A percentile compares a stretch with the other conserved stretches of the same genome.
Evolutionary conservation across 2,888 invertebrate species (phyloP).

Genomic region (Pseudanteris insignis): DNA sequence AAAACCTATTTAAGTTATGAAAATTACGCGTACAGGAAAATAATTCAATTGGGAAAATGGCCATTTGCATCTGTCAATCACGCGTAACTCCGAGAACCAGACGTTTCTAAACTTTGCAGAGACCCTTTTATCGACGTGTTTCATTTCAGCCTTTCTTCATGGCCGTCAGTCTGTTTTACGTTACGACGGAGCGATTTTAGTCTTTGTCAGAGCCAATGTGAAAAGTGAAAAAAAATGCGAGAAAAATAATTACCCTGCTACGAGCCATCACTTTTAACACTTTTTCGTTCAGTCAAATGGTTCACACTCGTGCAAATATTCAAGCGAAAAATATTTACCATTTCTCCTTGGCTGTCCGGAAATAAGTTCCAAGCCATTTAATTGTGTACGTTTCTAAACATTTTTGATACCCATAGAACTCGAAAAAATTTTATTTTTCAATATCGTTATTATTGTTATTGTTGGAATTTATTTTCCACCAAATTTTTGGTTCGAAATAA

Average conservation of each 20-base stretch:
- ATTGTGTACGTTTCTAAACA: too few relatives aligned
- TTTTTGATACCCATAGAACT: too few relatives aligned
- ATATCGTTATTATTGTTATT: too few relatives aligned
- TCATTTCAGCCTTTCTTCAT: slow-evolving; percentile 13
- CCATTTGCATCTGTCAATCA: too few relatives aligned
- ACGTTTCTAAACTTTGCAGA: slow-evolving; percentile 25
- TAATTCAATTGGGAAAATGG: too few relatives aligned
- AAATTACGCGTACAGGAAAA: too few relatives aligned
- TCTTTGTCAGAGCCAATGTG: slow-evolving; percentile 30
- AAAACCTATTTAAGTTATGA: too few relatives aligned
- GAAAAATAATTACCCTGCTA: slow-evolving; percentile 33
- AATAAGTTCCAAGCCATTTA: slow-evolving; percentile 9
- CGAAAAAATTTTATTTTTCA: too few relatives aligned
- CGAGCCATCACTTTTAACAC: slow-evolving; percentile 30
- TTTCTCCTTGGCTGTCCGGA: slow-evolving; percentile 11
- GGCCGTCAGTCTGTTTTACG: slow-evolving; percentile 32
- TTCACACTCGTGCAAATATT: slow-evolving; percentile 31
- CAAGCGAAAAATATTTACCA: slow-evolving; percentile 25
- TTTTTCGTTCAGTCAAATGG: slow-evolving; percentile 29
- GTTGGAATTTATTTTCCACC: too few relatives aligned
- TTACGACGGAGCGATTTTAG: slow-evolving; percentile 38
- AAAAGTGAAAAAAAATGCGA: slow-evolving; percentile 22
- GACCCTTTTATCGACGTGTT: slow-evolving; percentile 28
- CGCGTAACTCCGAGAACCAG: slow-evolving; percentile 40
- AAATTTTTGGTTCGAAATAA: too few relatives aligned